Evolutionary conservation across 2,113 vertebrate species (phyloP).

Genomic region (Lota lota): DNA sequence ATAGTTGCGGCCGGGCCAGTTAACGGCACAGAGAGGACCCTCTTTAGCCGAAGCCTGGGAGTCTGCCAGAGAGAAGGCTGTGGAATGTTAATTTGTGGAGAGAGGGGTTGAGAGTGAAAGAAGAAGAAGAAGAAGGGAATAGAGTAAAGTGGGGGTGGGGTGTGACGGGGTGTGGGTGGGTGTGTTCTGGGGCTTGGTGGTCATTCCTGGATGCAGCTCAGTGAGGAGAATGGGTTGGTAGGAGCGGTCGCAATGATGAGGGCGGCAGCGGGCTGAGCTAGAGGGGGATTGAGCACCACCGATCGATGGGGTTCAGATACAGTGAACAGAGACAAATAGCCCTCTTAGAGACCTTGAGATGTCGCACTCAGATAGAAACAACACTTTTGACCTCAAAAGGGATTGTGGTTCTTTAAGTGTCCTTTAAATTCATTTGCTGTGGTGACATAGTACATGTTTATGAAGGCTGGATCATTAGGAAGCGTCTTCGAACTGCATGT

Average conservation of each 20-base stretch:
- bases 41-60: too few relatives aligned
- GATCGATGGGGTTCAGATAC: too few relatives aligned
- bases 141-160: conserved; percentile 1
- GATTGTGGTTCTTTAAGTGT: too few relatives aligned
- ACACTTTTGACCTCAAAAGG: too few relatives aligned
- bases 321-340: too few relatives aligned
- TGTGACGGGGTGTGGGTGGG: not conserved
- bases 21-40: conserved; percentile 18
- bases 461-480: too few relatives aligned
- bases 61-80: conserved; percentile 2
- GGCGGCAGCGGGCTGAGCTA: not conserved
- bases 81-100: conserved; percentile 41
- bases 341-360: too few relatives aligned
- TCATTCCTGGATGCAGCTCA: conserved; percentile 7
- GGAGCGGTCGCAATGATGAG: not conserved
- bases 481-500: too few relatives aligned
- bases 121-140: not conserved
- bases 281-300: too few relatives aligned
- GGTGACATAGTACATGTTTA: too few relatives aligned
- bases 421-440: too few relatives aligned
- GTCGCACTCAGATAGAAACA: too few relatives aligned
- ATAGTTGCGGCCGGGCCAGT: not conserved
- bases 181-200: conserved; percentile 16
- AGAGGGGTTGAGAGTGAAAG: conserved; percentile 3
- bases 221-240: conserved; percentile 1